These are phyloP conservation scores for Hirtodrosophila trivittata DNA, from an alignment of 2,888 invertebrate genomes.

Conservation along the genomic window DNA sequence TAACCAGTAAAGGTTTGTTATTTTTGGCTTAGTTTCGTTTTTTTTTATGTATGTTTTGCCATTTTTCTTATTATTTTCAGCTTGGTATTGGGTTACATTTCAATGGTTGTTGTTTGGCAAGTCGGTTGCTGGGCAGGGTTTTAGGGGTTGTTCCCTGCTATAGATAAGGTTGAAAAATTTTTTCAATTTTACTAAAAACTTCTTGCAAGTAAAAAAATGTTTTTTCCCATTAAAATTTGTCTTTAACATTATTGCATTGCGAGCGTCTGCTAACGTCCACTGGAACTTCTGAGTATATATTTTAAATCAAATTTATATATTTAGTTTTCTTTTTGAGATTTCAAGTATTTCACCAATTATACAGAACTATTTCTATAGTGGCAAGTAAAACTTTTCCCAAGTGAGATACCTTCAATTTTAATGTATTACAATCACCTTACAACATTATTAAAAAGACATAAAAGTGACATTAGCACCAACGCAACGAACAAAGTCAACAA, in stretches of 20 bases:
- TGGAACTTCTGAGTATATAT: no score
- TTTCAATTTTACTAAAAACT: no score
- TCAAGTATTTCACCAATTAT: background rate
- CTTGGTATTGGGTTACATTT: constrained; percentile 46
- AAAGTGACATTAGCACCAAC: constrained; percentile 55
- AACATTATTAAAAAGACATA: constrained; percentile 72
- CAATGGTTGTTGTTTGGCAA: constrained; percentile 40
- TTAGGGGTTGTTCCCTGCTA: constrained; percentile 40
- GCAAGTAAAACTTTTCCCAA: background rate
- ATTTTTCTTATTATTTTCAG: constrained; percentile 44
- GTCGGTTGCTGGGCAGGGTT: constrained; percentile 32
- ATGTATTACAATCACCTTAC: constrained; percentile 43
- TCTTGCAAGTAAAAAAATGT: no score
- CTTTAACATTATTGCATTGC: no score
- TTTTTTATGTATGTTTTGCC: constrained; percentile 9
- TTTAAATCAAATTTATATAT: no score
- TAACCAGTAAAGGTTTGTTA: constrained; percentile 27
- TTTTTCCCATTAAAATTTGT: no score
- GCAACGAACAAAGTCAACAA: constrained; percentile 44
- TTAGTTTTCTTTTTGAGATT: no score
- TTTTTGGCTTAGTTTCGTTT: constrained; percentile 13
- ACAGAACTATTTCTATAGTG: background rate
- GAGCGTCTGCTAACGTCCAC: no score
- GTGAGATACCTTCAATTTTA: background rate
- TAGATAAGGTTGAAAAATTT: constrained; percentile 7